Evolutionary conservation across 2,888 invertebrate species (phyloP).

Genomic region (Pollenia amentaria): DNA sequence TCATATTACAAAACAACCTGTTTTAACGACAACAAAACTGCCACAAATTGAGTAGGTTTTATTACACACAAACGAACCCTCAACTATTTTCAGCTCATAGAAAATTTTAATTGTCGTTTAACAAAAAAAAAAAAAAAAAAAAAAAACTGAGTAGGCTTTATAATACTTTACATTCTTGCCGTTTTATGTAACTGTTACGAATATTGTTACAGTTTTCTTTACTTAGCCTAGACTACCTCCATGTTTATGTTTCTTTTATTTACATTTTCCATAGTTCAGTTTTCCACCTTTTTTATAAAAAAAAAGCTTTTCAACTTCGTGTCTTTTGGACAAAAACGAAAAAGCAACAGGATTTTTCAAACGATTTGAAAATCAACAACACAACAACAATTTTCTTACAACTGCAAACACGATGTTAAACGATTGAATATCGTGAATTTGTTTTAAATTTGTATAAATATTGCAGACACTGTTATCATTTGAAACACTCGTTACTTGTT

Average conservation of each 20-base stretch:
- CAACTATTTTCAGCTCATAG: too few species aligned
- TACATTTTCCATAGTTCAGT: neutral
- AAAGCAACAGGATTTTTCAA: slow-evolving; percentile 60
- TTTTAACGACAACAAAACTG: too few species aligned
- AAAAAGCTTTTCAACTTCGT: slow-evolving; percentile 43
- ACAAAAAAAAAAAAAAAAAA: too few species aligned
- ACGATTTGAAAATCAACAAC: slow-evolving; percentile 32
- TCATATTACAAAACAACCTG: slow-evolving; percentile 24
- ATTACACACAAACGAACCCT: too few species aligned
- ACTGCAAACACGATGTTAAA: slow-evolving; percentile 36
- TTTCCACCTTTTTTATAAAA: slow-evolving; percentile 4
- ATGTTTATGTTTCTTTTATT: neutral
- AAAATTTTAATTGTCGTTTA: too few species aligned
- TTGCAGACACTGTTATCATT: slow-evolving; percentile 48
- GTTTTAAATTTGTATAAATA: slow-evolving; percentile 62
- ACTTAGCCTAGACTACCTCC: slow-evolving; percentile 33
- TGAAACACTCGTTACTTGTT: slow-evolving; percentile 68
- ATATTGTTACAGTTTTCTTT: too few species aligned
- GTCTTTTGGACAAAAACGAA: slow-evolving; percentile 7
- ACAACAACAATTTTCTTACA: slow-evolving; percentile 6
- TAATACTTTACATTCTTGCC: too few species aligned
- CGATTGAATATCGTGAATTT: slow-evolving; percentile 18
- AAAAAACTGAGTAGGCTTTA: too few species aligned
- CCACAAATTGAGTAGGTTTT: too few species aligned
- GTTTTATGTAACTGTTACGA: too few species aligned